phyloP scores from a whole-genome alignment of 2,888 invertebrate genomes.

The Pyrrhia umbra region DNA sequence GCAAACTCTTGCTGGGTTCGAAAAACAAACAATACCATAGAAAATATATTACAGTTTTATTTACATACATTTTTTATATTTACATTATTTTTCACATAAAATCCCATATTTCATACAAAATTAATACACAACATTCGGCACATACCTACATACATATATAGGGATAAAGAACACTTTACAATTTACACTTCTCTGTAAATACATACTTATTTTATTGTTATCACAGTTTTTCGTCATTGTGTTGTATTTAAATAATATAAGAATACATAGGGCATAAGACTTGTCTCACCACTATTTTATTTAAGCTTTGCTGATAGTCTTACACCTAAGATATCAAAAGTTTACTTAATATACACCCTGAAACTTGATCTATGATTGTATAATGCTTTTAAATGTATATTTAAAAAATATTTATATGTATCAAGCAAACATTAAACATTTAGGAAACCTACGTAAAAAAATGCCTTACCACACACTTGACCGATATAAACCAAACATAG shows the following conservation, averaged over 20 bases:
- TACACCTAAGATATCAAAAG: background rate
- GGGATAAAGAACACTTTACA: constrained; percentile 39
- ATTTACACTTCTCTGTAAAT: constrained; percentile 37
- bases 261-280: constrained; percentile 21
- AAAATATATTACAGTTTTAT: constrained; percentile 46
- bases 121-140: constrained; percentile 49
- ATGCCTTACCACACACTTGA: no score
- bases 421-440: no score
- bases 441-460: no score
- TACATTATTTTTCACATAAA: constrained; percentile 50
- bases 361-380: background rate
- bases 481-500: no score
- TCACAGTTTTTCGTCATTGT: constrained; percentile 60
- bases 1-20: no score
- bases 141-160: constrained; percentile 34
- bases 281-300: constrained; percentile 14
- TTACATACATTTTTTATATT: constrained; percentile 41
- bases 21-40: constrained; percentile 12
- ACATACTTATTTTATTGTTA: constrained; percentile 60
- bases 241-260: constrained; percentile 53
- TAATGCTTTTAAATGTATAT: background rate
- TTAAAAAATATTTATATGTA: no score
- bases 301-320: background rate
- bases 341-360: background rate
- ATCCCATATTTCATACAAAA: constrained; percentile 50